These are phyloP conservation scores for Aurelia aurita complex sp. Pacific DNA, from an alignment of 30 jellyfish, hydroid and myxozoan species.

Conservation along the genomic window DNA sequence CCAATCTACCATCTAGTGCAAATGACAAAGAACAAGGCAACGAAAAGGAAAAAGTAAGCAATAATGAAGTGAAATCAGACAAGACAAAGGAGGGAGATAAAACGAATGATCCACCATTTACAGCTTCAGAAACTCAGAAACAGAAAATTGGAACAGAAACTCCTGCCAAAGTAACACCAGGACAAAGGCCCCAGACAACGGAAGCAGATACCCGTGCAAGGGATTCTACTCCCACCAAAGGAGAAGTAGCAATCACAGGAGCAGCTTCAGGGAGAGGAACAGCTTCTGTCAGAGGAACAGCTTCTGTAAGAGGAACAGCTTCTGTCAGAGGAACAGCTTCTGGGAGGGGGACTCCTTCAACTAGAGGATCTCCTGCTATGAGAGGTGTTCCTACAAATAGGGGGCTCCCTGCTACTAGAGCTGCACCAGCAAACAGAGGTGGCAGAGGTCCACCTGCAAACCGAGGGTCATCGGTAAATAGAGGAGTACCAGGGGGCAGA, in stretches of 20 bases:
- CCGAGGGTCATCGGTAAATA: constrained; percentile 12
- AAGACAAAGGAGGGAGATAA: no score
- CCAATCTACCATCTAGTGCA: no score
- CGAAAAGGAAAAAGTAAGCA: no score
- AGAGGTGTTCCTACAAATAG: constrained; percentile 1
- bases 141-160: no score
- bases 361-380: neutral
- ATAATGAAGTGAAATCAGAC: no score
- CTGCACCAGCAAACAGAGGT: constrained; percentile 28
- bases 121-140: no score
- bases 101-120: no score
- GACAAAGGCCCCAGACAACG: no score
- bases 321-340: neutral
- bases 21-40: no score
- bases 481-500: constrained; percentile 35
- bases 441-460: constrained; percentile 1
- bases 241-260: constrained; percentile 2
- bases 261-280: neutral
- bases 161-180: no score
- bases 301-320: neutral
- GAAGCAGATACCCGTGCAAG: neutral
- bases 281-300: neutral
- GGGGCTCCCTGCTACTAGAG: constrained; percentile 3
- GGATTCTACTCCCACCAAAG: neutral
- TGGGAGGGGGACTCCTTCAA: neutral